Conservation (phyloP, 2,113 vertebrate species). For the Upupa epops region DNA sequence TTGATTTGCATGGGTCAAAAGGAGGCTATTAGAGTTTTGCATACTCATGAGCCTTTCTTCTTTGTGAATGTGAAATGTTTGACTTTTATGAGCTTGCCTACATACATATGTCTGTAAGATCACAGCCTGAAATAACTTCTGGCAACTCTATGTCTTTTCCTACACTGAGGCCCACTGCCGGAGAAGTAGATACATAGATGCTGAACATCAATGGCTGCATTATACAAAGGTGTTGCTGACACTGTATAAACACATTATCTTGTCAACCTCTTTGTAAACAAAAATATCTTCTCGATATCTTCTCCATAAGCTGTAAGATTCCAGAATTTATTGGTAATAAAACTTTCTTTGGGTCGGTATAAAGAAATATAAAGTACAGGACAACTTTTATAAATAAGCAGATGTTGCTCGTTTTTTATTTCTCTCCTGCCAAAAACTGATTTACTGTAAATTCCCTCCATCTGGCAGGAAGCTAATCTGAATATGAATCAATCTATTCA, state of each 20-base stretch:
- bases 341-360: conserved; percentile 34
- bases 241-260: neutral
- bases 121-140: neutral
- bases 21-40: neutral
- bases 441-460: conserved; percentile 79
- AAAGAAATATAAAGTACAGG: conserved; percentile 20
- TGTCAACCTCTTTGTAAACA: neutral
- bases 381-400: conserved; percentile 65
- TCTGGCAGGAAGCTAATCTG: conserved; percentile 82
- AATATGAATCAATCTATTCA: conserved; percentile 79
- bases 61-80: neutral
- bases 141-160: neutral
- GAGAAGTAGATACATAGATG: neutral
- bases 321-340: neutral
- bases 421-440: conserved; percentile 71
- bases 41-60: neutral
- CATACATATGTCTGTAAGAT: neutral
- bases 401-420: conserved; percentile 66
- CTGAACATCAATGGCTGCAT: neutral
- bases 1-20: neutral
- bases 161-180: neutral
- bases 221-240: neutral
- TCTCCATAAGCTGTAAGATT: neutral
- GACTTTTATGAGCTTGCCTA: neutral
- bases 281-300: neutral